A percentile compares a stretch with the other conserved stretches of the same genome.
Evolutionary conservation across 2,797 vertebrate genomes (phyloP).

Genomic region (Cynodonichthys magdalenae): DNA sequence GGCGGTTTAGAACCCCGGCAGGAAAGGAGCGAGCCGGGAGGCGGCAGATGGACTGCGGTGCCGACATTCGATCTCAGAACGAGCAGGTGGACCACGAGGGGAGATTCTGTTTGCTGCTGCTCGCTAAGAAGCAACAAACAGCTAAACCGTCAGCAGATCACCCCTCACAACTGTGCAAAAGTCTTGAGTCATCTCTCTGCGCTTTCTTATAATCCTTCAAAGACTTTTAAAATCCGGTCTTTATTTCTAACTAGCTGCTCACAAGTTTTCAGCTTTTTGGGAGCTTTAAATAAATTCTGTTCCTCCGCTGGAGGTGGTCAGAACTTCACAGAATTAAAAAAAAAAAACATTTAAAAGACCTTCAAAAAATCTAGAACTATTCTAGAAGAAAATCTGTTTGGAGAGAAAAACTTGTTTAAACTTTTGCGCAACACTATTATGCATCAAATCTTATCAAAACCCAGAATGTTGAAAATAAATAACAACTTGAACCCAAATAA

Average conservation of each 20-base stretch:
- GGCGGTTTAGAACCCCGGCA: slow-evolving; percentile 40
- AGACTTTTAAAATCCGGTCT: no score
- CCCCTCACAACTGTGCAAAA: not conserved
- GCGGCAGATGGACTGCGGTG: slow-evolving; percentile 58
- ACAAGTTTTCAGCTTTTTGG: no score
- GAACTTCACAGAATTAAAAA: no score
- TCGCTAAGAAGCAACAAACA: slow-evolving; percentile 20
- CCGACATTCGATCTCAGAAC: slow-evolving; percentile 41
- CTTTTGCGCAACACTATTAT: not conserved
- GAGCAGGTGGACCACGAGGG: slow-evolving; percentile 47
- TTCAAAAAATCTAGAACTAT: no score
- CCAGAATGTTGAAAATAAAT: not conserved
- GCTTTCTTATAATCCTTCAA: no score
- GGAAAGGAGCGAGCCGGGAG: slow-evolving; percentile 15
- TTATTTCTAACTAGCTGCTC: no score
- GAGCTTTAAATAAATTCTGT: no score
- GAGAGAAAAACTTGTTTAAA: no score
- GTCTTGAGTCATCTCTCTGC: not conserved
- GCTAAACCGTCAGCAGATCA: not conserved
- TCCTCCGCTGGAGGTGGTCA: no score
- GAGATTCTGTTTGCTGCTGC: slow-evolving; percentile 25
- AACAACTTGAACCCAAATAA: not conserved
- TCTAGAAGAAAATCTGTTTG: no score
- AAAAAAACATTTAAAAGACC: no score
- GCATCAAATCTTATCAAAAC: not conserved